Base-by-base conservation (phyloP, 2,888 invertebrate genomes). In the Penaeus monodon region DNA sequence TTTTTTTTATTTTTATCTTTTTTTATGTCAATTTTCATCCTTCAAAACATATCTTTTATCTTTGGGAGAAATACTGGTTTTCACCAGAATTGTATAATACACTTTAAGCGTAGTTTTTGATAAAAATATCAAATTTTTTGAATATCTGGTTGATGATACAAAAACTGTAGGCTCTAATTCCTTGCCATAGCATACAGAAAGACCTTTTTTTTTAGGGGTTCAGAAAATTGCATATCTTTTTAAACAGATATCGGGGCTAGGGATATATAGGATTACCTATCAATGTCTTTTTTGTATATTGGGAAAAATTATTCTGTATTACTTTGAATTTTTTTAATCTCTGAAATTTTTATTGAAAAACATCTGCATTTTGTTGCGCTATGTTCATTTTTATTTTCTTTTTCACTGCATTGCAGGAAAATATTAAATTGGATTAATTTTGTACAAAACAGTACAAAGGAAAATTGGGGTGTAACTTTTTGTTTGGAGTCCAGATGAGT, bases 21-120 rank as follows among this genome's bases (percentile, higher is more conserved):
- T 77, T 57, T 77, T 29, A 49, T 17, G 57, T 77, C 27, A 29
- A 68, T 85, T 81, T 81, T 85, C 76, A 81, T 81, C 27, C 64
- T n/a, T 49, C 24, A 63, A 73, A 70, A 74, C 33, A 57, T 82
- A 29, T 82, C 57, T 64, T 70, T 85, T 79, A 44, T 76, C 77
- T 80, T 80, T 73, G 74, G 74, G 74, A 66, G 73, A 76, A 80
- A 65, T 83, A 84, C 68, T 84, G 84, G 78, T 64, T 82, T 85
- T 80, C 68, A 49, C 81, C 63, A 82, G 81, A 68, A 82, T 81
- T 78, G 86, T 86, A 86, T 78, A 86, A 85, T 85, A 85, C 86
- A 86, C 81, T 86, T 86, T 79, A 80, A 86, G 77, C 79, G 78
- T 29, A 22, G 33, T n/a, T 57, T 84, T 38, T 84, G 66, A 66